phyloP scores from a whole-genome alignment of 2,888 invertebrate genomes.

The Amphimallon solstitiale region DNA sequence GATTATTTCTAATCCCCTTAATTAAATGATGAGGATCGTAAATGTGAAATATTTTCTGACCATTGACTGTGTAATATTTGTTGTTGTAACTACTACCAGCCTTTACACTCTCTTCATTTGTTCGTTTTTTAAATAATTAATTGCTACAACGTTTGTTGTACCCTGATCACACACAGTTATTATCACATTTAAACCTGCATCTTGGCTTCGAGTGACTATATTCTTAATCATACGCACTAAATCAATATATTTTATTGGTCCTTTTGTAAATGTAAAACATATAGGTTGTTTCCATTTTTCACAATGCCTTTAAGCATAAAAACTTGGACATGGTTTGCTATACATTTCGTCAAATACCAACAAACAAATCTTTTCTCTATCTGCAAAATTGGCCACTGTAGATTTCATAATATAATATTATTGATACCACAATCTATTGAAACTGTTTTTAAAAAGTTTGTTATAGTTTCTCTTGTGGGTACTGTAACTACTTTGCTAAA shows the following conservation, averaged over 20 bases:
- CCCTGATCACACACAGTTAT: slow-evolving; percentile 22
- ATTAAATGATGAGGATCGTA: slow-evolving; percentile 39
- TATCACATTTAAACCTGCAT: background rate
- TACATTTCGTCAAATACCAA: too few relatives aligned
- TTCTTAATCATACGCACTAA: slow-evolving; percentile 19
- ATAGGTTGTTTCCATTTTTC: slow-evolving; percentile 32
- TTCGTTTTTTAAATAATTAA: slow-evolving; percentile 20
- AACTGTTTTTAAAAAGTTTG: too few relatives aligned
- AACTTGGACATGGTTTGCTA: background rate
- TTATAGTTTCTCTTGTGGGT: too few relatives aligned
- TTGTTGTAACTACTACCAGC: background rate
- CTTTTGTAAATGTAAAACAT: background rate
- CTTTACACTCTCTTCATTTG: background rate
- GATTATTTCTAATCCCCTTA: slow-evolving; percentile 35
- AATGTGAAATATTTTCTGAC: slow-evolving; percentile 24
- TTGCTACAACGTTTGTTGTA: slow-evolving; percentile 9
- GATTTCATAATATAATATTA: too few relatives aligned
- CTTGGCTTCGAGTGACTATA: slow-evolving; percentile 19
- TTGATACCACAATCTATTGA: too few relatives aligned
- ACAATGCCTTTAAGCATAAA: background rate
- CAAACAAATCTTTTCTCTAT: too few relatives aligned
- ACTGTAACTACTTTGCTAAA: too few relatives aligned
- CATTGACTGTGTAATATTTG: slow-evolving; percentile 16
- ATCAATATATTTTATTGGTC: slow-evolving; percentile 18
- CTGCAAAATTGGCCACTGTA: too few relatives aligned